A percentile compares a stretch with the other conserved stretches of the same genome.
These are phyloP conservation scores for Centropus bengalensis DNA, from an alignment of 2,113 vertebrate species.

Conservation along the genomic window DNA sequence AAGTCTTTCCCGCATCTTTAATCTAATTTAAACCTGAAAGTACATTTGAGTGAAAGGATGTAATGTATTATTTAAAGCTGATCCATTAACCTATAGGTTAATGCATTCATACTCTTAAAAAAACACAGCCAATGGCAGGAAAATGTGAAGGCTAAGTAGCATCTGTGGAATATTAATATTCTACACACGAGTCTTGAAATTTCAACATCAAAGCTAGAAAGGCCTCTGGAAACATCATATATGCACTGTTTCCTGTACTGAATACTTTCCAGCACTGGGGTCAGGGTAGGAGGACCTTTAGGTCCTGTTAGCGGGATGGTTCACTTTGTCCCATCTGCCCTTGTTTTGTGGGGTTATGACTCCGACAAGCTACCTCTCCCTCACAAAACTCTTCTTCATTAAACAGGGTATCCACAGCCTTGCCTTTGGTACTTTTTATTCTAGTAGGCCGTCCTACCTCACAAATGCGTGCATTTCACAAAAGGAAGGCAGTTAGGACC, in stretches of 20 bases:
- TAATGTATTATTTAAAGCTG: background rate
- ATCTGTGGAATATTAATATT: background rate
- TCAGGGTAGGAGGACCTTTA: background rate
- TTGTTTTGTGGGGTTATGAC: fast-evolving
- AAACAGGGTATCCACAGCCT: background rate
- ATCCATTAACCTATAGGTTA: background rate
- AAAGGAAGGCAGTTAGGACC: background rate
- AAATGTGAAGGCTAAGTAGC: background rate
- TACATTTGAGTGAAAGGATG: background rate
- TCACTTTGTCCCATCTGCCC: background rate
- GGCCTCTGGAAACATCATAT: background rate
- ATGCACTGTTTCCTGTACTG: background rate
- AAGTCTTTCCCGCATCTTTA: background rate
- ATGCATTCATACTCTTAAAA: background rate
- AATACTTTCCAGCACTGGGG: background rate
- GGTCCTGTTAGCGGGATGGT: background rate
- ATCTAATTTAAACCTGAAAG: conserved; percentile 3
- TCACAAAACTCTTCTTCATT: background rate
- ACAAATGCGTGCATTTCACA: background rate
- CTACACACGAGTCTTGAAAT: background rate
- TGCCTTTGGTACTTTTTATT: background rate
- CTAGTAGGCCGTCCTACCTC: background rate
- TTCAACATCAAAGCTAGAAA: background rate
- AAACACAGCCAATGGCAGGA: background rate
- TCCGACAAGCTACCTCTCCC: background rate